Base-by-base conservation (phyloP, 1,140 invertebrate species). In the Lordiphosa collinella region DNA sequence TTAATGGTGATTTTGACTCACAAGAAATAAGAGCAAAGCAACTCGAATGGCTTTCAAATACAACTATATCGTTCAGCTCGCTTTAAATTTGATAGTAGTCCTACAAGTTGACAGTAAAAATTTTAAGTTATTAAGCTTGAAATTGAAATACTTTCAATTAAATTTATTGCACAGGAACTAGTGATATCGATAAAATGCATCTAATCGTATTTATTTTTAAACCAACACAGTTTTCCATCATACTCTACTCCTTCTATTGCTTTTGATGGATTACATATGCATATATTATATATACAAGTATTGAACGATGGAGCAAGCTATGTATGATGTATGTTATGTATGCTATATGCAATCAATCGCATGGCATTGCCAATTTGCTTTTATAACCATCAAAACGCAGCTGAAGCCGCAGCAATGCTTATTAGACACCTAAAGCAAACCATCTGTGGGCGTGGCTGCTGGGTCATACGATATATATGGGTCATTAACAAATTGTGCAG, bases 401-500 rank as follows among this genome's bases (percentile, higher is more conserved):
- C 25, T 13, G 58, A 61, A 66, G 62, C 63, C 63, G 18, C 53
- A 66, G 4, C 53, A 66, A 35, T 50, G 63, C 46, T 11, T 11
- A 16, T 49, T 34, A 4, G 12, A 32, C 25, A 22, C 16, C 16
- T 2, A 7, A 36, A 25, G 34, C 5, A 18, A 8, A 4, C 1
- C 11, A 31, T 11, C 46, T 12, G 43, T n/a, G 34, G 56, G 13
- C 48, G 59, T 49, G 51, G 14, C 8, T 32, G 60, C 41, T 34
- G 53, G 34, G 48, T 60, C 56, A 68, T 68, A 68, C 52, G 56
- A 68, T 68, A 68, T 68, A 68, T 68, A 67, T 68, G 65, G 65
- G 65, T 68, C 65, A 68, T 68, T 68, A 68, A 68, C 65, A 64
- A 68, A 69, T 59, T 68, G 65, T 68, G 55, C 64, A 44, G 14